Evolutionary conservation across 2,113 vertebrate species (phyloP).

Genomic region (Cyanocitta stelleri): DNA sequence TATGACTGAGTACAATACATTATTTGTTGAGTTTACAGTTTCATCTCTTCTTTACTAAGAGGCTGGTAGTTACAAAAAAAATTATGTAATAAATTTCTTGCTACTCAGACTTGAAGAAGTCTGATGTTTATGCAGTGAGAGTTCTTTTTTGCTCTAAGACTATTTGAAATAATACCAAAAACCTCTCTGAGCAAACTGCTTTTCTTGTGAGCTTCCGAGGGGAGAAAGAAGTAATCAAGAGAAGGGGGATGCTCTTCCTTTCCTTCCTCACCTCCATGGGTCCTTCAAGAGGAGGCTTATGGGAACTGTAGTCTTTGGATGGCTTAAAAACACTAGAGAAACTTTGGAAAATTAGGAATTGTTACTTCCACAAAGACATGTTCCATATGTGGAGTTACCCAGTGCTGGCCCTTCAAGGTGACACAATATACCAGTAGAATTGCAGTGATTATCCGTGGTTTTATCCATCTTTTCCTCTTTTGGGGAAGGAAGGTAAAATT

Average conservation of each 20-base stretch:
- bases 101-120: not conserved
- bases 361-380: not conserved
- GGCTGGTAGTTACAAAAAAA: not conserved
- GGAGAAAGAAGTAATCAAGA: not conserved
- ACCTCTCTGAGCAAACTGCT: not conserved
- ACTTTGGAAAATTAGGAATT: not conserved
- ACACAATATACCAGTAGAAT: not conserved
- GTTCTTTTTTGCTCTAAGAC: not conserved
- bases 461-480: not conserved
- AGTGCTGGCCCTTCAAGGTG: not conserved
- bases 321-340: not conserved
- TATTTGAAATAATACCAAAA: not conserved
- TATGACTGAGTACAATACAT: not conserved
- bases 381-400: not conserved
- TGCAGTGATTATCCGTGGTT: not conserved
- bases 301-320: not conserved
- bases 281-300: not conserved
- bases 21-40: constrained; percentile 31
- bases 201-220: not conserved
- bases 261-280: not conserved
- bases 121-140: not conserved
- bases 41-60: not conserved
- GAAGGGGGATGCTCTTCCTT: not conserved
- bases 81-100: not conserved
- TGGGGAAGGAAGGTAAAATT: not conserved